Conservation (phyloP, 2,113 vertebrate genomes). For the Merops nubicus region DNA sequence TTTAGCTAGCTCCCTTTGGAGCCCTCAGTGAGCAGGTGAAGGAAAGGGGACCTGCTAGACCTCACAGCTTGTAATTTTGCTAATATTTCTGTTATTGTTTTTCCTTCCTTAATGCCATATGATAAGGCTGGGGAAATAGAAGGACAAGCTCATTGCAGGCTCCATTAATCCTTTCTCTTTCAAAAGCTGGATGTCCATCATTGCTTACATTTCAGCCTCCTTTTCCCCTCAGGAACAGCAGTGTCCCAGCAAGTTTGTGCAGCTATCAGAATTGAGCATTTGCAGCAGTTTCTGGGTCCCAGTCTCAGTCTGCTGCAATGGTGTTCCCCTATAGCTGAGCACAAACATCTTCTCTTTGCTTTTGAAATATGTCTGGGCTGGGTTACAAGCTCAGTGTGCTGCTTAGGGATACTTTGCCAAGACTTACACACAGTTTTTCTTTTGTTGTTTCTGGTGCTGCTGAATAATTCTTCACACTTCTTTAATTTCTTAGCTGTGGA, state of each 20-base stretch:
- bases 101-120: not conserved
- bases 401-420: not conserved
- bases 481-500: not conserved
- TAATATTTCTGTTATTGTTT: not conserved
- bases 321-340: not conserved
- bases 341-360: not conserved
- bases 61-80: not conserved
- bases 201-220: not conserved
- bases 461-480: not conserved
- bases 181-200: not conserved
- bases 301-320: not conserved
- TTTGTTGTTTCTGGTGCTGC: not conserved
- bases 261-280: not conserved
- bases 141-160: not conserved
- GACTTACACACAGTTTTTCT: not conserved
- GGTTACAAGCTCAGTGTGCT: not conserved
- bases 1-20: not conserved
- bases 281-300: not conserved
- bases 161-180: not conserved
- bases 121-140: not conserved
- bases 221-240: not conserved
- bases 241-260: not conserved
- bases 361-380: not conserved
- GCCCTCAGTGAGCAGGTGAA: not conserved
- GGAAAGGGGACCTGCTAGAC: not conserved